Evolutionary conservation across 2,888 invertebrate genomes (phyloP).

Genomic region (Andrena minutula): DNA sequence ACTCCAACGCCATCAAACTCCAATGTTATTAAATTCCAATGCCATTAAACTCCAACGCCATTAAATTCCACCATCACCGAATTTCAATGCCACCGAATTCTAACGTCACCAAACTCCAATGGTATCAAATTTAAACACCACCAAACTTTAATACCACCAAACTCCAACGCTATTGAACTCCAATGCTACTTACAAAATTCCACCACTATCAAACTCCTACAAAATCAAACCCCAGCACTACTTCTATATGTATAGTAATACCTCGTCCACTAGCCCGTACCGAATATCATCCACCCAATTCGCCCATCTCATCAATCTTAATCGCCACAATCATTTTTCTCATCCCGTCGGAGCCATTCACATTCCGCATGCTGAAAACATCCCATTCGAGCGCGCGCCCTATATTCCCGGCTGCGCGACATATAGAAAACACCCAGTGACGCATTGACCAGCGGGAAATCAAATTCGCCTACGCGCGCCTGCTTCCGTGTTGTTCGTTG

Average conservation of each 20-base stretch:
- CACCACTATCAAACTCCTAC: no score
- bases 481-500: slow-evolving; percentile 59
- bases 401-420: background rate
- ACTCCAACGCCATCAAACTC: no score
- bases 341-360: slow-evolving; percentile 10
- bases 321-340: background rate
- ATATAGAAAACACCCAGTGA: slow-evolving; percentile 5
- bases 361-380: background rate
- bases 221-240: no score
- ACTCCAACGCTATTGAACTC: background rate
- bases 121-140: background rate
- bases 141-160: background rate
- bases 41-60: no score
- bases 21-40: background rate
- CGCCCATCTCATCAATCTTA: background rate
- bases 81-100: background rate
- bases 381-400: background rate
- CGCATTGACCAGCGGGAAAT: slow-evolving; percentile 45
- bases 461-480: slow-evolving; percentile 43
- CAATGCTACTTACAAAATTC: background rate
- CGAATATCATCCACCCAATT: no score
- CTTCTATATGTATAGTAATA: no score
- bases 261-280: no score
- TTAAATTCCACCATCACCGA: background rate
- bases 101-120: background rate